phyloP scores from a whole-genome alignment of 2,113 vertebrate genomes.

The Synchiropus splendidus region DNA sequence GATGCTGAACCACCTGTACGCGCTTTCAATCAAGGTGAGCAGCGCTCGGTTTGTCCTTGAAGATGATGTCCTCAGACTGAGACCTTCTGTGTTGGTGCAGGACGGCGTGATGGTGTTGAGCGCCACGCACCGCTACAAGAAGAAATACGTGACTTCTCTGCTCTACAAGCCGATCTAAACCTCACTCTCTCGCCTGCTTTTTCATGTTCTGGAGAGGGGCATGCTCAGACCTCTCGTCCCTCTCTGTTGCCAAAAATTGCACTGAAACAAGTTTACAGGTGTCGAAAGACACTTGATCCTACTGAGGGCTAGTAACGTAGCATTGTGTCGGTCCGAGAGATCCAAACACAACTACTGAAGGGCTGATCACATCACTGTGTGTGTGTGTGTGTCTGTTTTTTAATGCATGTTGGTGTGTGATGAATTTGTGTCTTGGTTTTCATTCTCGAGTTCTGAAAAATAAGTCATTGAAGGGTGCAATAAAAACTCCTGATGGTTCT shows the following conservation, averaged over 20 bases:
- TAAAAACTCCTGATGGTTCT: too few species aligned
- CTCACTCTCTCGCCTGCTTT: not conserved
- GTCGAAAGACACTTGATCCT: constrained; percentile 9
- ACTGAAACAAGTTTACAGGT: constrained; percentile 45
- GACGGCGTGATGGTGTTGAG: constrained; percentile 97
- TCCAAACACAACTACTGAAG: constrained; percentile 13
- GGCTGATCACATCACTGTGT: constrained; percentile 36
- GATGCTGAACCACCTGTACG: constrained; percentile 97
- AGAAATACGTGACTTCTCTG: constrained; percentile 95
- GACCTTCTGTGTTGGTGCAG: constrained; percentile 46
- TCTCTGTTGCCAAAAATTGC: constrained; percentile 39
- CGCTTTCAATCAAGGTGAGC: constrained; percentile 91
- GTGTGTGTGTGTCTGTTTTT: constrained; percentile 13
- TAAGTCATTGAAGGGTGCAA: too few species aligned
- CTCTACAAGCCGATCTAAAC: constrained; percentile 72
- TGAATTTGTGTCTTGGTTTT: not conserved
- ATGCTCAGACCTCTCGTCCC: constrained; percentile 6
- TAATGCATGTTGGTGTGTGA: constrained; percentile 12
- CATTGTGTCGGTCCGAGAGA: not conserved
- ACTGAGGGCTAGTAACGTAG: constrained; percentile 30
- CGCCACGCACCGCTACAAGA: constrained; percentile 94
- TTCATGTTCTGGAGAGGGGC: constrained; percentile 25
- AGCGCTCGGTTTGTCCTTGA: too few species aligned
- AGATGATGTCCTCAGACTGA: too few species aligned
- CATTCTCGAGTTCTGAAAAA: too few species aligned